Conservation (phyloP, 2,113 vertebrate genomes). For the Egretta garzetta region DNA sequence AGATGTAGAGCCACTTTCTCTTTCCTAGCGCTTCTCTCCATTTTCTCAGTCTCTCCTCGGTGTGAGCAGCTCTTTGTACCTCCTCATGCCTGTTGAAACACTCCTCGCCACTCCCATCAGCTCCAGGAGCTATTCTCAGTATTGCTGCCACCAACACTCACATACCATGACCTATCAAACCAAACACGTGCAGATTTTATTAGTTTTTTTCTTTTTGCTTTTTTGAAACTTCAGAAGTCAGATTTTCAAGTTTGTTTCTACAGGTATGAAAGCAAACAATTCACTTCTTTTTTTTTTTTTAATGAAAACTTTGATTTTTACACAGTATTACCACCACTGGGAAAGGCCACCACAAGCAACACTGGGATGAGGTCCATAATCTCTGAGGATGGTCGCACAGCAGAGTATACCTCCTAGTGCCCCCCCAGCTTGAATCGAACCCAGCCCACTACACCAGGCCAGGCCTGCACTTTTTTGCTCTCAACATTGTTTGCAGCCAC, state of each 20-base stretch:
- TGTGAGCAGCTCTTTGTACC: fast-evolving
- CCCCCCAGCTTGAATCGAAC: not conserved
- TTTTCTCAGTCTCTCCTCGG: not conserved
- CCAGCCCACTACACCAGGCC: not conserved
- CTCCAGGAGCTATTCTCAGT: not conserved
- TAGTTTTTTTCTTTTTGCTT: not conserved
- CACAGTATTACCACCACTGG: not conserved
- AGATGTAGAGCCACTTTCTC: not conserved
- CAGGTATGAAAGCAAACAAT: not conserved
- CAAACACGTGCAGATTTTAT: not conserved
- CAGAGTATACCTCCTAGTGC: not conserved
- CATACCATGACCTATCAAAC: not conserved
- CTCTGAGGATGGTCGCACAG: not conserved
- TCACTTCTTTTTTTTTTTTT: not conserved
- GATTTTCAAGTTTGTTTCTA: not conserved
- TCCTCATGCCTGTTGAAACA: not conserved
- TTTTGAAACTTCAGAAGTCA: not conserved
- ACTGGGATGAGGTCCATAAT: not conserved
- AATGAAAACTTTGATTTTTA: not conserved
- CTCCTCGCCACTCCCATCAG: not conserved
- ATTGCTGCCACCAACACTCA: not conserved
- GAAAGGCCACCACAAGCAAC: not conserved
- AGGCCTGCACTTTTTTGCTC: not conserved
- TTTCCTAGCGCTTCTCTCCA: not conserved
- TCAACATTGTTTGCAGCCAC: not conserved